A percentile compares a stretch with the other conserved stretches of the same genome.
Evolutionary conservation across 1,140 invertebrate genomes (phyloP).

Genomic region (Babylonia areolata): DNA sequence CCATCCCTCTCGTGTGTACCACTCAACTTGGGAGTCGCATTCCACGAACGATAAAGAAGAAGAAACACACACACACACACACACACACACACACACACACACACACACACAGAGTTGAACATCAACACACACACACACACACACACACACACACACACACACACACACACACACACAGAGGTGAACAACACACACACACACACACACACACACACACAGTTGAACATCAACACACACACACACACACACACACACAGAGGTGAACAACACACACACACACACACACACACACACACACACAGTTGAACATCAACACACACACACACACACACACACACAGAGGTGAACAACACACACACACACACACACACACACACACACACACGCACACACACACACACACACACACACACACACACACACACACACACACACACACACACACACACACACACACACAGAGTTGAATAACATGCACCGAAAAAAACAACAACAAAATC

Average conservation of each 20-base stretch:
- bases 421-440: neutral
- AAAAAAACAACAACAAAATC: too few relatives aligned
- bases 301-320: neutral
- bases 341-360: too few relatives aligned
- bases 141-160: slow-evolving; percentile 21
- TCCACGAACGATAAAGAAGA: too few relatives aligned
- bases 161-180: slow-evolving; percentile 19
- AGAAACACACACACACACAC: neutral
- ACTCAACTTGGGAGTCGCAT: too few relatives aligned
- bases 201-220: too few relatives aligned
- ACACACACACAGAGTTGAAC: neutral
- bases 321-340: too few relatives aligned
- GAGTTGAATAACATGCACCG: too few relatives aligned
- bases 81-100: neutral
- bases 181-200: neutral
- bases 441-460: too few relatives aligned
- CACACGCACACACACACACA: neutral
- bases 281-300: neutral
- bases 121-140: slow-evolving; percentile 10
- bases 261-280: neutral
- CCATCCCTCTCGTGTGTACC: too few relatives aligned
- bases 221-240: neutral
- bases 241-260: neutral
- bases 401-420: neutral
- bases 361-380: neutral